Base-by-base conservation (phyloP, 2,888 invertebrate genomes). In the Dryocosmus kuriphilus region DNA sequence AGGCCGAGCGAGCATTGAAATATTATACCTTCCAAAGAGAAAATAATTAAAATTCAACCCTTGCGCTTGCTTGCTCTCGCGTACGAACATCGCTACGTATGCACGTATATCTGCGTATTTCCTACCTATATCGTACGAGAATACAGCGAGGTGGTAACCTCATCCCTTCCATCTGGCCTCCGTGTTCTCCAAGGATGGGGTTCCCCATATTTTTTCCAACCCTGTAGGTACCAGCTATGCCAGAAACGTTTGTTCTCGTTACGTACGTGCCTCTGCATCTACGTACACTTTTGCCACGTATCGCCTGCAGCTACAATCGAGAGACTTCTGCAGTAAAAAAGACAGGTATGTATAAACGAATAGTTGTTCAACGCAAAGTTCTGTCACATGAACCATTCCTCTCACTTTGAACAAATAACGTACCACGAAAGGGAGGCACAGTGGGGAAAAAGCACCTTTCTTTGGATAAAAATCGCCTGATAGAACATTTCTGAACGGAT, bases 11-110 rank as follows among this genome's bases (percentile, higher is more conserved):
- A 89, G 91, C 91, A 91, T 91, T 91, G 91, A 91, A 91, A 91
- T 91, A 91, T 91, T 91, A 91, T 90, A 90, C 90, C 90, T 90
- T 89, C 90, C 91, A 90, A 90, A 91, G 91, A 90, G 90, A 91
- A 91, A 91, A 91, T 91, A 91, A 91, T 91, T 91, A 91, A 91
- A 91, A 91, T 91, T 91, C 91, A 91, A 90, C 89, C 91, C 91
- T 90, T 90, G 90, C 90, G 88, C 88, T 87, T 85, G 88, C 88
- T 85, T 83, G 85, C 86, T 86, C 82, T 32, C 79, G 27, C 77
- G 71, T 81, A 81, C 79, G 82, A 81, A 78, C 79, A 79, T 4
- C 16, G 41, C 41, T 80, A 80, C 79, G 80, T 81, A 81, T 61
- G 19, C 7, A 41, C 67, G 67, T 67, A 46, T 67, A 41, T 67